Percentiles rank a stretch among this genome's conserved stretches.
Conservation (phyloP, 2,888 invertebrate genomes). For the Idaea aversata region DNA sequence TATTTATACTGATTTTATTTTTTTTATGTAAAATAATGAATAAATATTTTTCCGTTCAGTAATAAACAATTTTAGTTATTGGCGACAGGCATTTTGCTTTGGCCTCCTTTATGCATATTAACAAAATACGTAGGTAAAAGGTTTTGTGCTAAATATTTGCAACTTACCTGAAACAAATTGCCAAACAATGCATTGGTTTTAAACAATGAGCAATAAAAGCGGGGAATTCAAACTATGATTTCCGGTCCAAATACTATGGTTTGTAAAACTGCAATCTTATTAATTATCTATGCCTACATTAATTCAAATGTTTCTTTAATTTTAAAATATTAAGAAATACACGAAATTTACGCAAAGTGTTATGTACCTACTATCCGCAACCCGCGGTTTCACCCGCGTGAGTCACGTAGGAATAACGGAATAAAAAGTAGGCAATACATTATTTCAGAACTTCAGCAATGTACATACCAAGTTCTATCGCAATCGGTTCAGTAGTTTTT, state of each 20-base stretch:
- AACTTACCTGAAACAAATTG: constrained; percentile 12
- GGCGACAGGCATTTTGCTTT: too few relatives aligned
- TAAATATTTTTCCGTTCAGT: too few relatives aligned
- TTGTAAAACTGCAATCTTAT: not conserved
- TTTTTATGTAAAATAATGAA: too few relatives aligned
- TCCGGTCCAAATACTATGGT: not conserved
- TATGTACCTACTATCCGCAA: not conserved
- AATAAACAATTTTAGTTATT: too few relatives aligned
- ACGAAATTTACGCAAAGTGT: not conserved
- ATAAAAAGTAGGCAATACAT: too few relatives aligned
- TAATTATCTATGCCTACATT: not conserved
- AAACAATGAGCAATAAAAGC: constrained; percentile 21
- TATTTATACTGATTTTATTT: too few relatives aligned
- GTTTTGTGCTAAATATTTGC: not conserved
- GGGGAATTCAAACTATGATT: not conserved
- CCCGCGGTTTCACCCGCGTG: too few relatives aligned
- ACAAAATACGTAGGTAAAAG: not conserved
- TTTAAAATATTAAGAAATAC: not conserved
- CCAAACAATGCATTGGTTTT: constrained; percentile 23
- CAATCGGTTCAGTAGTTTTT: too few relatives aligned
- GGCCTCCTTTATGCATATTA: too few relatives aligned
- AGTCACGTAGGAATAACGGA: too few relatives aligned
- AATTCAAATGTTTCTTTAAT: not conserved
- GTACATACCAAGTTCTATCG: too few relatives aligned
- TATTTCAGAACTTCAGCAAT: too few relatives aligned